phyloP scores from a whole-genome alignment of 2,888 invertebrate genomes.

The Tuberolachnus salignus region DNA sequence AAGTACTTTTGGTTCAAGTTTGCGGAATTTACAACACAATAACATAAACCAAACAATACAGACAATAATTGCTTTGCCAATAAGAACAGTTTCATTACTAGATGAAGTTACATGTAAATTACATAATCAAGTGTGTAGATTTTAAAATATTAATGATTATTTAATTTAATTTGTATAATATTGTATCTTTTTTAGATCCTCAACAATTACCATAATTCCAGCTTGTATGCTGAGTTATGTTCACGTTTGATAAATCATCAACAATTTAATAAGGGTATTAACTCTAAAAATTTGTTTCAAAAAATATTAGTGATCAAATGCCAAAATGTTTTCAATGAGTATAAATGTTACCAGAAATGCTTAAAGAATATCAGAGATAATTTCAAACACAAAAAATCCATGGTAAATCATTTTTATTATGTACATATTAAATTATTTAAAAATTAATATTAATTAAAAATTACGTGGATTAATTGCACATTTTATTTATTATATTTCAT shows the following conservation, averaged over 20 bases:
- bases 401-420: background rate
- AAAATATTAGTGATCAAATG: conserved; percentile 14
- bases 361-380: background rate
- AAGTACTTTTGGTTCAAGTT: background rate
- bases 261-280: background rate
- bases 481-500: background rate
- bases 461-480: background rate
- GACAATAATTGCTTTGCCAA: background rate
- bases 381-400: background rate
- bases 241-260: conserved; percentile 1
- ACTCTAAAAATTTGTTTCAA: background rate
- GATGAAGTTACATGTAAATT: conserved; percentile 6
- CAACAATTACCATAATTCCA: background rate
- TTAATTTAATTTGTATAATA: background rate
- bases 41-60: background rate
- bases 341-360: background rate
- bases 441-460: background rate
- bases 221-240: conserved; percentile 1
- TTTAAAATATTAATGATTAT: background rate
- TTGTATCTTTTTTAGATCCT: background rate
- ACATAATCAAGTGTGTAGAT: background rate
- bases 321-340: background rate
- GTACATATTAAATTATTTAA: background rate
- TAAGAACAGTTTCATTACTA: background rate
- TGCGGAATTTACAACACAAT: background rate